These are phyloP conservation scores for Amyelois transitella DNA, from an alignment of 1,140 invertebrate species.

Conservation along the genomic window DNA sequence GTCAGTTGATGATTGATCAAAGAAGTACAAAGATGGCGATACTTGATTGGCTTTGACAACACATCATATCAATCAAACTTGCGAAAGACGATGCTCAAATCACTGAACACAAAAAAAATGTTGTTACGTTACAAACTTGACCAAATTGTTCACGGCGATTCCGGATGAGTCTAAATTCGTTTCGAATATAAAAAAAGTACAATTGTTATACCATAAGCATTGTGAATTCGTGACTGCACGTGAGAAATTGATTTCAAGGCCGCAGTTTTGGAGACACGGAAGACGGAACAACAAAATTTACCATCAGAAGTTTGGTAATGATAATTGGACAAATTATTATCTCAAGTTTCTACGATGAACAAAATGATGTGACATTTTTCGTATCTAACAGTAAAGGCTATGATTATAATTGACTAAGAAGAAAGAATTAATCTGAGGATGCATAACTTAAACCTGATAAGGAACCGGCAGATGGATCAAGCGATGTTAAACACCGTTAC, in stretches of 20 bases:
- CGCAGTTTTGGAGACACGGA: slow-evolving; percentile 1
- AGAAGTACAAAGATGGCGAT: too few species aligned
- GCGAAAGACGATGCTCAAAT: neutral
- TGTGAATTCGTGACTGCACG: slow-evolving; percentile 26
- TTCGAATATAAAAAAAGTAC: slow-evolving; percentile 18
- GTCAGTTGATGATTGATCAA: too few species aligned
- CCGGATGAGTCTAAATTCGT: slow-evolving; percentile 9
- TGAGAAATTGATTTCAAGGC: slow-evolving; percentile 27
- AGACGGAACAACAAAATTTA: slow-evolving; percentile 2
- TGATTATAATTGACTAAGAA: neutral
- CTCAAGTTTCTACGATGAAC: too few species aligned
- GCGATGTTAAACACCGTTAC: slow-evolving; percentile 27
- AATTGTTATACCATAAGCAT: slow-evolving; percentile 20
- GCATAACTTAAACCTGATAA: slow-evolving; percentile 8
- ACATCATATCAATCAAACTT: neutral
- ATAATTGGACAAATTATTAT: too few species aligned
- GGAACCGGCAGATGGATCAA: slow-evolving; percentile 20
- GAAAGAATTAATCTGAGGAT: neutral
- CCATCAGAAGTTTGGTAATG: neutral
- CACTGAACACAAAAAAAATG: neutral
- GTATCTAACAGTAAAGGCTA: slow-evolving; percentile 9
- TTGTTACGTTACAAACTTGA: neutral
- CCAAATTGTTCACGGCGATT: neutral
- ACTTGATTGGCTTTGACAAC: neutral
- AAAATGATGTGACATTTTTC: slow-evolving; percentile 11